Evolutionary conservation across 2,113 vertebrate species (phyloP).

Genomic region (Mionectes macconnelli): DNA sequence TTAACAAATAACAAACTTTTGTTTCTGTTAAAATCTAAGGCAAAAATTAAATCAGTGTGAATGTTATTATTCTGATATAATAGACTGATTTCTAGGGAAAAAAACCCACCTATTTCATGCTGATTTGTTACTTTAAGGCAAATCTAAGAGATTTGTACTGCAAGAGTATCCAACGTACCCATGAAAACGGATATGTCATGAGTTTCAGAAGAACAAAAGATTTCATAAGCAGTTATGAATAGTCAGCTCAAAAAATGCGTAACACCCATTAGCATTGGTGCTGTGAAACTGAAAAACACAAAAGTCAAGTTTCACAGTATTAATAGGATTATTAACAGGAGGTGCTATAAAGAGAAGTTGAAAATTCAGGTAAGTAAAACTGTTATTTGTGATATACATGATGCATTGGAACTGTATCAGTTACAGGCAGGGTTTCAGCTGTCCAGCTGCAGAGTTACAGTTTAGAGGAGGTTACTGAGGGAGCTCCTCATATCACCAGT

Average conservation of each 20-base stretch:
- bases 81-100: neutral
- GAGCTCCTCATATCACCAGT: neutral
- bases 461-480: neutral
- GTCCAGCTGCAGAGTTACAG: neutral
- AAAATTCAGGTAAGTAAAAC: neutral
- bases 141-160: neutral
- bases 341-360: neutral
- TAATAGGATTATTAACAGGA: neutral
- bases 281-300: neutral
- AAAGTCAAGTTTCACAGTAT: neutral
- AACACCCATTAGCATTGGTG: neutral
- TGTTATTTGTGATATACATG: neutral
- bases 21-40: neutral
- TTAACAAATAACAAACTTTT: neutral
- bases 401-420: accelerated
- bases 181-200: neutral
- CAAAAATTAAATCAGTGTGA: neutral
- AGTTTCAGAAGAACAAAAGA: slow-evolving; percentile 3
- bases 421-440: neutral
- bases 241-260: neutral
- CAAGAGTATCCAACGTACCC: neutral
- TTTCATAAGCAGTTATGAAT: neutral
- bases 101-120: neutral
- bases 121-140: neutral
- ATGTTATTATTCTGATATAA: neutral